Conservation (phyloP, 2,797 vertebrate genomes). For the Melanitta fusca region DNA sequence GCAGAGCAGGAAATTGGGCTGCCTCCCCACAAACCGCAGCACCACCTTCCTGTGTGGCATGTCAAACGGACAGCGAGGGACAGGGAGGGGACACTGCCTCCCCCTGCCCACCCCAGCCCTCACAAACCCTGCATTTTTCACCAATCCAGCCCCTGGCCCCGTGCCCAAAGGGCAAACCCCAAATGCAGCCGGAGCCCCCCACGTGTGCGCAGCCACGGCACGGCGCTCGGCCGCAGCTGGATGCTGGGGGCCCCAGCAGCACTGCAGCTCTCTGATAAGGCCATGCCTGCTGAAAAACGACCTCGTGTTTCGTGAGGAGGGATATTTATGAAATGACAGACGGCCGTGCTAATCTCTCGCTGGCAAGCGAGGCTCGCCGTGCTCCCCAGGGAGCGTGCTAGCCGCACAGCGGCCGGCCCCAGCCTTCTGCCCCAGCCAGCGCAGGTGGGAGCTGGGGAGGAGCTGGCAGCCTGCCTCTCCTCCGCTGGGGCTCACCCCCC, state of each 20-base stretch:
- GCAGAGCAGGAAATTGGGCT: not conserved
- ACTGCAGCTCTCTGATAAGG: not conserved
- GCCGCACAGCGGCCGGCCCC: not conserved
- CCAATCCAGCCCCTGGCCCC: not conserved
- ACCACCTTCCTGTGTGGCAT: not conserved
- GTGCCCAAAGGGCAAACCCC: not conserved
- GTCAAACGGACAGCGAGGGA: not conserved
- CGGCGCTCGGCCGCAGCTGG: not conserved
- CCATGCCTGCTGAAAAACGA: not conserved
- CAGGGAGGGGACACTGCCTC: not conserved
- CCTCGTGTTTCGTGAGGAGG: not conserved
- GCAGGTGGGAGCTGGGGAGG: not conserved
- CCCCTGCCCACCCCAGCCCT: not conserved
- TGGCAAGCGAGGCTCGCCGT: not conserved
- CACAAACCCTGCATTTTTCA: not conserved
- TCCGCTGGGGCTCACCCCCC: not conserved
- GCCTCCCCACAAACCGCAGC: not conserved
- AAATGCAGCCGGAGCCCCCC: not conserved
- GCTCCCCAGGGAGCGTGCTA: not conserved
- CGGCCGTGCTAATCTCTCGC: constrained; percentile 5
- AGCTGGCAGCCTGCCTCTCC: not conserved
- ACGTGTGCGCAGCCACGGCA: rapidly evolving
- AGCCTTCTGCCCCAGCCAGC: not conserved
- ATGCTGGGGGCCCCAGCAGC: not conserved
- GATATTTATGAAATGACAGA: constrained; percentile 35